A percentile compares a stretch with the other conserved stretches of the same genome.
Evolutionary conservation across 2,113 vertebrate species (phyloP).

Genomic region (Camelus dromedarius): DNA sequence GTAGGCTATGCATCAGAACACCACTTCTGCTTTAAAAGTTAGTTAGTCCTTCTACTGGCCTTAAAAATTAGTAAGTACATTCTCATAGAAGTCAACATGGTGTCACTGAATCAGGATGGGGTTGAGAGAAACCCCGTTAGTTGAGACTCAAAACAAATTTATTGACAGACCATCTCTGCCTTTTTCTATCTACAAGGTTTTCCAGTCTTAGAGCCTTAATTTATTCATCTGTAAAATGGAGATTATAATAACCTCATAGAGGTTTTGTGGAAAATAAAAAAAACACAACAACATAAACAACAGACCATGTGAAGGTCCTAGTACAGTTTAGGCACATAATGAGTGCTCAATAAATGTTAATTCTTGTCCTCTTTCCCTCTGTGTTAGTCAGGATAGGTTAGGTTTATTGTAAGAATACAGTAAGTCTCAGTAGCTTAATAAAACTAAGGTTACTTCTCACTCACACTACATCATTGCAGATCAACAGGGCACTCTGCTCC

Average conservation of each 20-base stretch:
- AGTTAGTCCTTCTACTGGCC: not conserved
- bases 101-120: not conserved
- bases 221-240: not conserved
- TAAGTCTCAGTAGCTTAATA: not conserved
- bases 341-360: not conserved
- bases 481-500: not conserved
- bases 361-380: not conserved
- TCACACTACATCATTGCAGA: not conserved
- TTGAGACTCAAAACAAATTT: not conserved
- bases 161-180: not conserved
- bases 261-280: slow-evolving; percentile 33
- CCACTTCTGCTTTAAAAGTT: too few relatives aligned
- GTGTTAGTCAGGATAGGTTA: not conserved
- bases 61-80: not conserved
- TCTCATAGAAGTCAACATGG: not conserved
- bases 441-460: not conserved
- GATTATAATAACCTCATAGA: not conserved
- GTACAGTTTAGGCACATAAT: not conserved
- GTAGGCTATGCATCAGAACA: not conserved
- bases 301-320: not conserved
- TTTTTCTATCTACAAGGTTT: not conserved
- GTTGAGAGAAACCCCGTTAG: not conserved
- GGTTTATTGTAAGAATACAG: not conserved
- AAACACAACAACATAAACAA: not conserved
- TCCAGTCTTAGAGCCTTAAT: not conserved